Conservation (phyloP, 1,140 invertebrate species). For the Artemia franciscana region DNA sequence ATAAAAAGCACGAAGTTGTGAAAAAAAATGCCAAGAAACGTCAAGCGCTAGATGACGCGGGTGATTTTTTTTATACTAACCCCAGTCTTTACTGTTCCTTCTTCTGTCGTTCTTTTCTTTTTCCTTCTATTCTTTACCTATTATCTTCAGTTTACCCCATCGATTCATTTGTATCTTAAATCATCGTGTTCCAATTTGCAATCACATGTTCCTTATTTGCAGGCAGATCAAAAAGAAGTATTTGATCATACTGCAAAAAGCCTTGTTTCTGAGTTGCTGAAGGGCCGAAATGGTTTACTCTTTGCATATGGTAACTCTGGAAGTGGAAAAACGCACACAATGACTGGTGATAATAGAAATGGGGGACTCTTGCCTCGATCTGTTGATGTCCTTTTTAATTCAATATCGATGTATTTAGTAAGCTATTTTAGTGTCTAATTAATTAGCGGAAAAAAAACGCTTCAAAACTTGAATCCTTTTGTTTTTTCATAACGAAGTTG, state of each 20-base stretch:
- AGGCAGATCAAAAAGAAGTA: conserved; percentile 46
- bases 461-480: too few relatives aligned
- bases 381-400: conserved; percentile 79
- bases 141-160: too few relatives aligned
- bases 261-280: conserved; percentile 50
- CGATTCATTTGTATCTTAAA: too few relatives aligned
- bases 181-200: too few relatives aligned
- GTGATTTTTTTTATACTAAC: neutral
- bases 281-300: conserved; percentile 62
- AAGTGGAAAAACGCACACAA: conserved; percentile 89
- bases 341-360: conserved; percentile 53
- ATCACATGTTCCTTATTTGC: neutral
- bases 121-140: too few relatives aligned
- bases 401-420: conserved; percentile 18
- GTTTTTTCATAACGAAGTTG: too few relatives aligned
- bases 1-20: too few relatives aligned
- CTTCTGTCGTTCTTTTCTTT: too few relatives aligned
- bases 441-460: too few relatives aligned
- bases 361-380: conserved; percentile 66
- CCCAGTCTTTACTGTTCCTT: conserved; percentile 12
- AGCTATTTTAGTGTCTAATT: too few relatives aligned
- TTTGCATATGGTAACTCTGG: conserved; percentile 93
- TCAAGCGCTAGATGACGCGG: neutral
- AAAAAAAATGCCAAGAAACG: neutral
- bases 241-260: conserved; percentile 66